Percentiles rank a stretch among this genome's conserved stretches.
These are phyloP conservation scores for Daktulosphaira vitifoliae DNA, from an alignment of 1,140 invertebrate genomes.

Conservation along the genomic window DNA sequence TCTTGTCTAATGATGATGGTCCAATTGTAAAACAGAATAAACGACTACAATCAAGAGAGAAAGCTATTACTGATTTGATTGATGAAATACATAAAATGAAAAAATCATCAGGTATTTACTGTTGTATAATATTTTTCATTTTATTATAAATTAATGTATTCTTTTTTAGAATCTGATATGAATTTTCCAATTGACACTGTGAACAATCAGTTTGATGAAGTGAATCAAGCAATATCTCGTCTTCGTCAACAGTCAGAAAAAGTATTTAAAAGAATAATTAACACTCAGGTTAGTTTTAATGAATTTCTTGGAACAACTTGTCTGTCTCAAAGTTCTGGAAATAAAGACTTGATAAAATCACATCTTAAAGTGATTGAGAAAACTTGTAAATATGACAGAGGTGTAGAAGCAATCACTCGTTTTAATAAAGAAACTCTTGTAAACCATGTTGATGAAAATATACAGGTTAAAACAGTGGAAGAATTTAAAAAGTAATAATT, in stretches of 20 bases:
- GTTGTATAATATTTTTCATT: background rate
- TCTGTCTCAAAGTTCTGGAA: background rate
- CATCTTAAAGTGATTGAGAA: background rate
- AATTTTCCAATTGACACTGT: background rate
- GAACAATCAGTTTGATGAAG: background rate
- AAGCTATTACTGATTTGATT: background rate
- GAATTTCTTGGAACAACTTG: background rate
- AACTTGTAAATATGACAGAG: constrained; percentile 22
- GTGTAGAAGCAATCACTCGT: constrained; percentile 3
- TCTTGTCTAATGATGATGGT: background rate
- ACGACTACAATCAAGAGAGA: background rate
- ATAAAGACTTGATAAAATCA: background rate
- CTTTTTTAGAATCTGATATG: constrained; percentile 1
- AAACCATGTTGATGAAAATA: background rate
- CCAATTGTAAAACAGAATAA: background rate
- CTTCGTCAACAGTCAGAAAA: constrained; percentile 1
- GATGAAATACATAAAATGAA: background rate
- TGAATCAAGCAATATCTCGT: background rate
- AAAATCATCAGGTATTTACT: background rate
- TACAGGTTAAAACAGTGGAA: background rate
- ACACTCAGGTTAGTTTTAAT: constrained; percentile 6
- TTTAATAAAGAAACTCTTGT: background rate
- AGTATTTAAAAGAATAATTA: constrained; percentile 1
- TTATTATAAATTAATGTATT: background rate
- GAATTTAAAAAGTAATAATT: constrained; percentile 20